Evolutionary conservation across 1,140 invertebrate genomes (phyloP).

Genomic region (Calycopis cecrops): DNA sequence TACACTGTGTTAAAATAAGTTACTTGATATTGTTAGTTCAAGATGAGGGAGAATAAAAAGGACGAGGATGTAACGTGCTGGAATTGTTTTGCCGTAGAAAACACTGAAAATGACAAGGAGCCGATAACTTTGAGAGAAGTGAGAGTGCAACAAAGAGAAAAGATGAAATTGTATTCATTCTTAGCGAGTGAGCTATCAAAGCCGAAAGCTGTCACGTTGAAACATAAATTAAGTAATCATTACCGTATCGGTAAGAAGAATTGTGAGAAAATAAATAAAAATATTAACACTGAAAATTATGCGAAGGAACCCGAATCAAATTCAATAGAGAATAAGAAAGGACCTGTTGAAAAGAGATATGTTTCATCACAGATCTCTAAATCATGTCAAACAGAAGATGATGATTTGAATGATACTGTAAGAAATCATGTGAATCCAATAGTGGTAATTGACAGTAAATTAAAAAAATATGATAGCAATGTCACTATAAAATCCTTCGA

Average conservation of each 20-base stretch:
- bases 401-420: no score
- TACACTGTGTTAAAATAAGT: not conserved
- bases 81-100: conserved; percentile 50
- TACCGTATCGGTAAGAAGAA: conserved; percentile 48
- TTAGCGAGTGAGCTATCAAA: conserved; percentile 48
- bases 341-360: not conserved
- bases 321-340: not conserved
- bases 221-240: conserved; percentile 56
- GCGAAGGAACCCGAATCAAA: not conserved
- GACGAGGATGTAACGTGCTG: conserved; percentile 48
- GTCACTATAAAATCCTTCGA: not conserved
- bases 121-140: conserved; percentile 44
- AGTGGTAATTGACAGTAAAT: not conserved
- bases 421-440: not conserved
- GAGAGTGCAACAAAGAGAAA: conserved; percentile 45
- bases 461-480: not conserved
- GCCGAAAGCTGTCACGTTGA: conserved; percentile 54
- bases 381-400: not conserved
- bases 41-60: conserved; percentile 33
- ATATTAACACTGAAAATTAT: not conserved
- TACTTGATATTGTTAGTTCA: conserved; percentile 7
- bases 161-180: conserved; percentile 55
- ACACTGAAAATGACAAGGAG: conserved; percentile 30
- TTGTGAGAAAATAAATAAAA: conserved; percentile 37
- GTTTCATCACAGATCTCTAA: not conserved